Evolutionary conservation across 2,113 vertebrate genomes (phyloP), one percentile per base, ranked within the genome.

Genomic region (Rhinopomastus cyanomelas): DNA sequence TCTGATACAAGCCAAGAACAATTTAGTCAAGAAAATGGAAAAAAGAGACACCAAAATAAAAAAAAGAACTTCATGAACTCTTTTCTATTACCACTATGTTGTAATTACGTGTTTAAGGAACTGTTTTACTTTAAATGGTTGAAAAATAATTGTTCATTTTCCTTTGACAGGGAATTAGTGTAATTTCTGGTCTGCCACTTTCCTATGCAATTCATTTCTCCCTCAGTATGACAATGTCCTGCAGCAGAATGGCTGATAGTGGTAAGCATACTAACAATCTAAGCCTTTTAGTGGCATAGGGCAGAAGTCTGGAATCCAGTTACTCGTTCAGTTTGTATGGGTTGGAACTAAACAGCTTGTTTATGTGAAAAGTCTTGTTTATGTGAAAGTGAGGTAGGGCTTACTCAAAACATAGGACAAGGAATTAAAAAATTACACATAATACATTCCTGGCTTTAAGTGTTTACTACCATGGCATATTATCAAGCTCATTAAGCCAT

Each of bases 201-300:
- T 96, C 93, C 90, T 95, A 93, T 81, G 37, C 69, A 95, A 95
- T 88, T 89, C 75, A 88, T 93, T 93, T 94, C 67, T 96, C 96
- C 91, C 95, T 97, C 81, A 82, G 83, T 88, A 61, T 81, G 90
- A 95, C 94, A 95, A 81, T 94, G 87, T 96, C 89, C 93, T 93
- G 93, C 84, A 91, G 92, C 86, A 96, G 92, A 96, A 94, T 87
- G 86, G 79, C 73, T 96, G 84, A 69, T 62, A 77, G 78, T 88
- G 95, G 95, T 93, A 96, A 96, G 92, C 91, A 88, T 67, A 95
- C 78, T 94, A 95, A 90, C 88, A 96, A 79, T 88, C 95, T 94
- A 92, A 95, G 88, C 87, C 83, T 95, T 96, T 96, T 65, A 93
- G 89, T 92, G 72, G 93, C 91, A 80, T 78, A 93, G 81, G 68